A percentile compares a stretch with the other conserved stretches of the same genome.
Conservation (phyloP, 2,888 invertebrate species). For the Drosophila meridionalis region DNA sequence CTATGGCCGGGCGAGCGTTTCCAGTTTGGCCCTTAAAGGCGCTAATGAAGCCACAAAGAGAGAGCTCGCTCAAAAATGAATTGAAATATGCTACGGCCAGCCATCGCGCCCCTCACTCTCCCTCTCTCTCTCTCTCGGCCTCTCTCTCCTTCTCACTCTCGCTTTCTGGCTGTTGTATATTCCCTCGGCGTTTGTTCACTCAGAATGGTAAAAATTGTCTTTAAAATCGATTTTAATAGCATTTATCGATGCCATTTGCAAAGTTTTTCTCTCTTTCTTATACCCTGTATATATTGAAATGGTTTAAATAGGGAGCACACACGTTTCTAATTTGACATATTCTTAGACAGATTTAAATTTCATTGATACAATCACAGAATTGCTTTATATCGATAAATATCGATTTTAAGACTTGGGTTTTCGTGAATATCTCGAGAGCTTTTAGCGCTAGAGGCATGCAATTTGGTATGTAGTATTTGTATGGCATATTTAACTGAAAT, state of each 20-base stretch:
- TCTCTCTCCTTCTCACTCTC: background rate
- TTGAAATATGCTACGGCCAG: slow-evolving; percentile 33
- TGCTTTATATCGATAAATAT: background rate
- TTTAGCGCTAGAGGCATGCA: background rate
- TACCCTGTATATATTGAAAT: background rate
- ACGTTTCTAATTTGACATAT: too few relatives aligned
- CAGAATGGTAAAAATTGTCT: slow-evolving; percentile 22
- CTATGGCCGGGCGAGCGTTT: slow-evolving; percentile 10
- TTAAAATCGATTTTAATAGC: slow-evolving; percentile 27
- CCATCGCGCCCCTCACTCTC: background rate
- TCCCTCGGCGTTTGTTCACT: slow-evolving; percentile 5
- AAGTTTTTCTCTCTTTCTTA: background rate
- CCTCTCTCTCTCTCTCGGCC: background rate
- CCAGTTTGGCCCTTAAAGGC: slow-evolving; percentile 32
- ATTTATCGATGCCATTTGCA: slow-evolving; percentile 22
- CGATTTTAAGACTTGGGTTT: background rate
- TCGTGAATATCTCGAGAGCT: background rate
- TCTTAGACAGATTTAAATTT: too few relatives aligned
- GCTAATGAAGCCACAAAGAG: slow-evolving; percentile 75
- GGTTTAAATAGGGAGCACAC: background rate
- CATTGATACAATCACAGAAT: background rate
- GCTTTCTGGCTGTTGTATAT: slow-evolving; percentile 5
- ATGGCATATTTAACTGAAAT: too few relatives aligned
- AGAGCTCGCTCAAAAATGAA: slow-evolving; percentile 53
- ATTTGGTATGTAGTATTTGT: background rate